Evolutionary conservation across 2,113 vertebrate species (phyloP).

Genomic region (Hippocampus zosterae): DNA sequence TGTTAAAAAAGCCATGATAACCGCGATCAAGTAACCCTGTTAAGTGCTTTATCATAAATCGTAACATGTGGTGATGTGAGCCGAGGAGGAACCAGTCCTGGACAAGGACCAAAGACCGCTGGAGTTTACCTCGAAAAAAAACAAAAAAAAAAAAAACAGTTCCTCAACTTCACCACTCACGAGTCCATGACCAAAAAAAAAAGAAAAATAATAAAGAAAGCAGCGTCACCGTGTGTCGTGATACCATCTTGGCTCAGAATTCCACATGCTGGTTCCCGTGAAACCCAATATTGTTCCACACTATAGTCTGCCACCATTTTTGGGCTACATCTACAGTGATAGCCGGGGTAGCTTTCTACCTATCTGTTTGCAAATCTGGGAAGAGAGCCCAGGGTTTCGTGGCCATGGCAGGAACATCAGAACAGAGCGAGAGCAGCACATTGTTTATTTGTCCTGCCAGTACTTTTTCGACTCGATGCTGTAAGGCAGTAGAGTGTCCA

Average conservation of each 20-base stretch:
- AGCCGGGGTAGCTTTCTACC: background rate
- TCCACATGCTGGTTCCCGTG: background rate
- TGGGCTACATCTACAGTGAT: background rate
- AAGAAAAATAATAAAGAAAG: no score
- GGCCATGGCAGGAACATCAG: background rate
- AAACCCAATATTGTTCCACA: background rate
- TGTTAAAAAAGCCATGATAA: no score
- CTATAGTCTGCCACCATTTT: background rate
- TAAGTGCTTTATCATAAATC: no score
- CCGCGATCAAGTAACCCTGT: no score
- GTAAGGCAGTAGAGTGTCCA: conserved; percentile 1
- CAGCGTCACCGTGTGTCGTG: no score
- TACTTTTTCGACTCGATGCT: background rate
- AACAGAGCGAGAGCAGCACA: background rate
- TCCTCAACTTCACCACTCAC: no score
- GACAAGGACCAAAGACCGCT: no score
- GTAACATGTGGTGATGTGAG: no score
- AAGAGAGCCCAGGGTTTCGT: background rate
- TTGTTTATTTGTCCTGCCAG: conserved; percentile 11
- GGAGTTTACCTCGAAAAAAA: no score
- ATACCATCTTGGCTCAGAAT: background rate
- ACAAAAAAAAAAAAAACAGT: no score
- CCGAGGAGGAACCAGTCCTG: no score
- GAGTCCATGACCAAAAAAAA: no score
- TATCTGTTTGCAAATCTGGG: background rate